phyloP scores from a whole-genome alignment of 2,888 invertebrate genomes.

The Escarpia spicata region DNA sequence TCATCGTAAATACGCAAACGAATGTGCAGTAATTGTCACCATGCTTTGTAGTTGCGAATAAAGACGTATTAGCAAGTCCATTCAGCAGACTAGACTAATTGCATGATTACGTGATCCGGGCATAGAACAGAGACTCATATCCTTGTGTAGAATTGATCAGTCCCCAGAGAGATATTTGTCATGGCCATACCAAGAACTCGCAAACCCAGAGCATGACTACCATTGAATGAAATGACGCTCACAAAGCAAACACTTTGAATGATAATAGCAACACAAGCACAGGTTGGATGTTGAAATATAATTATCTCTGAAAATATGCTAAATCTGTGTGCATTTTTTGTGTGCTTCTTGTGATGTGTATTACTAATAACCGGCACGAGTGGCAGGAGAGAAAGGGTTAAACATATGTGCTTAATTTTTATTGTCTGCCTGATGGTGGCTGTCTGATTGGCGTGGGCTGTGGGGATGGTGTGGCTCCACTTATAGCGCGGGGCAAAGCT shows the following conservation, averaged over 20 bases:
- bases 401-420: not conserved
- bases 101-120: not conserved
- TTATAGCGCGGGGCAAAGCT: too few relatives aligned
- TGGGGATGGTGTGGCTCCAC: not conserved
- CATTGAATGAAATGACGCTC: not conserved
- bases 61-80: not conserved
- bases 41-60: not conserved
- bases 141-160: not conserved
- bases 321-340: not conserved
- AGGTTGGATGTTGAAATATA: not conserved
- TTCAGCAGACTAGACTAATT: not conserved
- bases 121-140: not conserved
- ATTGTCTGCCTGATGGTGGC: not conserved
- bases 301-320: not conserved
- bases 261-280: not conserved
- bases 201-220: too few relatives aligned
- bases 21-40: not conserved
- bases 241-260: not conserved
- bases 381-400: not conserved
- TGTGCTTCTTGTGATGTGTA: not conserved
- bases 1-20: not conserved
- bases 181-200: not conserved
- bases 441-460: not conserved
- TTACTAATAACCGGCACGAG: not conserved
- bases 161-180: not conserved